These are phyloP conservation scores for Bradypodion ventrale DNA, from an alignment of 2,797 vertebrate species.

Conservation along the genomic window DNA sequence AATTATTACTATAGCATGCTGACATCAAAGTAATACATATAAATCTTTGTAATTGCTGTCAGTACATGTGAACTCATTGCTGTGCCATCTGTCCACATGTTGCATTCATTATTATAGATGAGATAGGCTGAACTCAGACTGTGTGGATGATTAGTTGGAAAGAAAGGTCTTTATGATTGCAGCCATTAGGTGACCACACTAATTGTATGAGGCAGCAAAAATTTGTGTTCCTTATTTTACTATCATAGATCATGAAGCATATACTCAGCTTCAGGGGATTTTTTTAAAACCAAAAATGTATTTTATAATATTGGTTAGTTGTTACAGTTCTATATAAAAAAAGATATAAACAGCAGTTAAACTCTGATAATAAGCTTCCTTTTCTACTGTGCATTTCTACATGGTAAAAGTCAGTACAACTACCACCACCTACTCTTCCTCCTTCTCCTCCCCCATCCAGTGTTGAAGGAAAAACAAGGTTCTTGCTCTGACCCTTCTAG, in stretches of 20 bases:
- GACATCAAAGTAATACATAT: neutral
- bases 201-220: neutral
- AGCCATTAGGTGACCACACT: constrained; percentile 13
- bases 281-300: neutral
- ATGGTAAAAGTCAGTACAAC: constrained; percentile 12
- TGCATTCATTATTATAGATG: constrained; percentile 6
- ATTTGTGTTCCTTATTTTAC: neutral
- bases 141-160: constrained; percentile 6
- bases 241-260: neutral
- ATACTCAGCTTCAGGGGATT: neutral
- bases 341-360: constrained; percentile 14
- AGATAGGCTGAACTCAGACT: neutral
- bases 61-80: neutral
- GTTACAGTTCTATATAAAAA: neutral
- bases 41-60: constrained; percentile 17
- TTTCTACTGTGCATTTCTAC: neutral
- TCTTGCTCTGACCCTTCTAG: too few species aligned
- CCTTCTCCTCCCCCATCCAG: too few species aligned
- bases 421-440: too few species aligned
- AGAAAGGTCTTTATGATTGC: neutral
- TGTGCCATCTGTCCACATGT: constrained; percentile 33
- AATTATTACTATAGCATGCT: neutral
- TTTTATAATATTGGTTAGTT: neutral
- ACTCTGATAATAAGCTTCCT: constrained; percentile 2
- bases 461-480: too few species aligned